Conservation (phyloP, 2,797 vertebrate species). For the Borostomias antarcticus region DNA sequence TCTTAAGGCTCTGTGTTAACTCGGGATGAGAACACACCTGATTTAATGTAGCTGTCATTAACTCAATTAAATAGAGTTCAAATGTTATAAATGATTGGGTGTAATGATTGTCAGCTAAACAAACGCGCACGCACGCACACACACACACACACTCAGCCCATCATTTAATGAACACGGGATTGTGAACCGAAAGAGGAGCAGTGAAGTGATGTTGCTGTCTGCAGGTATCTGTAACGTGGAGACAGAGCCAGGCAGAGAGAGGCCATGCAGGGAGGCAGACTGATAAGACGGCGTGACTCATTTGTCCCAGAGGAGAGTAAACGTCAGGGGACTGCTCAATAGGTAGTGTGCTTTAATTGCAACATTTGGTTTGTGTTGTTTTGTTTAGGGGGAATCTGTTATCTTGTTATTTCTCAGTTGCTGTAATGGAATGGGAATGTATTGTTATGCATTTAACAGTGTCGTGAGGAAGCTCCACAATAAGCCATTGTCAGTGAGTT, state of each 20-base stretch:
- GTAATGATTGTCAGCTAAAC: neutral
- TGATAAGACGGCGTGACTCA: constrained; percentile 61
- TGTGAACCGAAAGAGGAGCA: neutral
- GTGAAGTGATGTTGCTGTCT: neutral
- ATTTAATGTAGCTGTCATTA: neutral
- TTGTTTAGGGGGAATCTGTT: constrained; percentile 53
- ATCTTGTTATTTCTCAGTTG: constrained; percentile 57
- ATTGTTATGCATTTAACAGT: constrained; percentile 51
- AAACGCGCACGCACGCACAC: too few relatives aligned
- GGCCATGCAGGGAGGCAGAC: constrained; percentile 47
- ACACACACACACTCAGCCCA: neutral
- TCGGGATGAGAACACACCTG: neutral
- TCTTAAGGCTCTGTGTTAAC: neutral
- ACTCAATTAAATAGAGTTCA: neutral
- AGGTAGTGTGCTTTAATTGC: constrained; percentile 45
- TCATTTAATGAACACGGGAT: neutral
- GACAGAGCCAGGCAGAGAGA: neutral
- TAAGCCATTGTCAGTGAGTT: constrained; percentile 45
- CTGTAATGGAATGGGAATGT: constrained; percentile 40
- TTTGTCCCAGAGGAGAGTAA: constrained; percentile 54
- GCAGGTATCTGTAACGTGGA: neutral
- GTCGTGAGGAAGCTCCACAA: constrained; percentile 33
- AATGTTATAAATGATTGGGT: neutral
- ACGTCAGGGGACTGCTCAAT: constrained; percentile 54
- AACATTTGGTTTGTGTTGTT: constrained; percentile 45